phyloP scores from a whole-genome alignment of 2,113 vertebrate species.

The Nestor notabilis region DNA sequence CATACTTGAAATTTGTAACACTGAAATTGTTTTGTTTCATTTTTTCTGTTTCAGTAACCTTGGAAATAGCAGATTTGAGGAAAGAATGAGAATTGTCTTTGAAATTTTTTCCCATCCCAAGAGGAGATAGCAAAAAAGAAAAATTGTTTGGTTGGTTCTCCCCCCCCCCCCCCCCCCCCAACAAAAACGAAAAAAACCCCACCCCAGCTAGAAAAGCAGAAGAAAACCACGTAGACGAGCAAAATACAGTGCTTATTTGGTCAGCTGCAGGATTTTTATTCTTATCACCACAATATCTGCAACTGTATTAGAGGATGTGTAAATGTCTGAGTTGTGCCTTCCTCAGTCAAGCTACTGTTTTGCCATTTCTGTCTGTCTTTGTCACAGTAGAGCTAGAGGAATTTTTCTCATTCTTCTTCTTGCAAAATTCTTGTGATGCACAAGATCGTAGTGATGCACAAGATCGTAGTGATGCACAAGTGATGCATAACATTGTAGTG shows the following conservation, averaged over 20 bases:
- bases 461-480: background rate
- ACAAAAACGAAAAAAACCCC: no score
- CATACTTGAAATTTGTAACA: background rate
- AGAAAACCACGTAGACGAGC: background rate
- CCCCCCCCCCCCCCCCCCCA: no score
- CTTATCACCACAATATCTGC: background rate
- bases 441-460: background rate
- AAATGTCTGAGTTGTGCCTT: background rate
- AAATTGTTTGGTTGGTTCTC: background rate
- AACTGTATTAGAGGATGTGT: background rate
- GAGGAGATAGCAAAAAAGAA: background rate
- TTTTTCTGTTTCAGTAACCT: background rate
- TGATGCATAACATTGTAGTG: no score
- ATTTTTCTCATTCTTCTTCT: background rate
- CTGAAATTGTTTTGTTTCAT: background rate
- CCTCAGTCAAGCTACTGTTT: fast-evolving
- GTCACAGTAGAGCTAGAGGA: background rate
- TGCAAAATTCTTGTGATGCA: background rate
- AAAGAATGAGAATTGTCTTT: background rate
- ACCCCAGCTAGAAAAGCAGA: background rate
- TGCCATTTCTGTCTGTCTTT: background rate
- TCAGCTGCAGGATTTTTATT: background rate
- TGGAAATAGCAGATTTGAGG: background rate
- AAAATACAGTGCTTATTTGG: background rate
- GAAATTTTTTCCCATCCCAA: background rate